Evolutionary conservation across 2,113 vertebrate species (phyloP), one percentile per base, ranked within the genome.

Genomic region (Lota lota): DNA sequence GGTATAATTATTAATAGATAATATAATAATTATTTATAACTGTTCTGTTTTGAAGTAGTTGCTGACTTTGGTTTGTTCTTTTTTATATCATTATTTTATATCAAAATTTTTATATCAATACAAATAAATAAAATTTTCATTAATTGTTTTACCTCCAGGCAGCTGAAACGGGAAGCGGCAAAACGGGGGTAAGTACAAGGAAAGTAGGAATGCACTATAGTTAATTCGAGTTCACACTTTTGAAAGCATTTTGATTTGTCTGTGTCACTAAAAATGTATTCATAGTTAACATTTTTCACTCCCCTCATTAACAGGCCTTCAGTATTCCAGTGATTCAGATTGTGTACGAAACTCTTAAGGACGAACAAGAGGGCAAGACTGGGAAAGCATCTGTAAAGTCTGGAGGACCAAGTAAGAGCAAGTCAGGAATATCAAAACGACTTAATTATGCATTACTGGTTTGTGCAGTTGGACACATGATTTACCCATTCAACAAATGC

Each of bases 261-360:
- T 53, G 54, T 20, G 18, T 5, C 5, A 56, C 17, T 61, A 21
- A 6, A 1, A 22, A 12, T 6, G 59, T 54, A 66, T 40, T 58
- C 40, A 22, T 47, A 10, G 12, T 62, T 1, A 61, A 7, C 33
- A 2, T 4, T 36, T 66, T 20, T 20, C 18, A 59, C 22, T 51
- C 72, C 20, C 5, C 28, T 65, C 19, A 6, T 64, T 24, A 12
- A 28, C 71, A 99, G 97, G 97, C 97, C 62, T 99, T 99, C 82
- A 98, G 94, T 75, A 99, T 99, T 81, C 97, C 97, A 19, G 93
- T 99, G 74, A 99, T 99, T 78, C 96, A 99, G 87, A 97, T 99
- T 33, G 97, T 99, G 54, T 98, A 98, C 65, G 97, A 99, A 87
- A 99, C 97, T 0, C 86, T 99, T 68, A 98, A 96, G 72, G 97